Evolutionary conservation across 2,797 vertebrate genomes (phyloP), one percentile per base, ranked within the genome.

Genomic region (Labroides dimidiatus): DNA sequence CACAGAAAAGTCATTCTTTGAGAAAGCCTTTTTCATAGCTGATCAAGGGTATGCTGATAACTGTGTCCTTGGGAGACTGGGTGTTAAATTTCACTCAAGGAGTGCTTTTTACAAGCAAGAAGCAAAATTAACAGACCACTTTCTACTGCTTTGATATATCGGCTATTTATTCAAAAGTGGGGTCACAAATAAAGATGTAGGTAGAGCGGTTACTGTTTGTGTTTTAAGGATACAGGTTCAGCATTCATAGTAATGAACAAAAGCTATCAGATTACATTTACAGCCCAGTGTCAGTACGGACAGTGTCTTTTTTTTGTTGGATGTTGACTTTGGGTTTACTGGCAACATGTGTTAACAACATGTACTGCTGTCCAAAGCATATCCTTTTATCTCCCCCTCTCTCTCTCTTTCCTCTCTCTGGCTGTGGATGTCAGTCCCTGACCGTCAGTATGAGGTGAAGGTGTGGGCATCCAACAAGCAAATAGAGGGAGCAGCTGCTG

Each of bases 391-490:
- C 41, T 16, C 41, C 5, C 14, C 15, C 10, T 52, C 23, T 45
- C 7, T 24, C 14, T 53, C 1, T 57, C 21, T 81, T 52, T 19
- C 43, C 7, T 24, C 14, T 53, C 1, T 57, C 21, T 81, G 3
- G 72, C 10, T 59, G 21, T 54, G 37, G 56, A 27, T 52, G 41
- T 42, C 84, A 98, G 98, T 88, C 80, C 93, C 96, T 64, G 97
- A 96, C 82, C 94, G 78, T 4, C 94, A 97, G 51, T 99, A 98
- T 0, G 96, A 99, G 84, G 96, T 99, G 78, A 97, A 94, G 86
- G 91, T 99, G 20, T 96, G 97, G 93, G 95, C 96, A 0, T 97
- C 96, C 89, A 97, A 94, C 87, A 99, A 97, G 71, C 96, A 97
- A 0, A 93, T 93, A 53, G 97, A 98, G 0, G 96, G 96, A 77